These are phyloP conservation scores for Anthopleura xanthogrammica DNA, from an alignment of 92 coral and sea anemone species.

Conservation along the genomic window DNA sequence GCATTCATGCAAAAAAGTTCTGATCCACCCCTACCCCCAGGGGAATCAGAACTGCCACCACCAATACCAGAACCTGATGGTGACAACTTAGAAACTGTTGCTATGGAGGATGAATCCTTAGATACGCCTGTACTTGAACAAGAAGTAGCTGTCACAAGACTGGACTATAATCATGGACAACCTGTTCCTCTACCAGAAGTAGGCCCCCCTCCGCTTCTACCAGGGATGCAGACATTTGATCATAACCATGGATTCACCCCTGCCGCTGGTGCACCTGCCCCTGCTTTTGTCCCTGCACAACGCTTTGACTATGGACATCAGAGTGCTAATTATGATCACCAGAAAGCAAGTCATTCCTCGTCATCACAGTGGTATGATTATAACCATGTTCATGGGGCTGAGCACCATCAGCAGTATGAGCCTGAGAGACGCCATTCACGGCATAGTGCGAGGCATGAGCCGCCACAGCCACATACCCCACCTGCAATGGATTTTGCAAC, in stretches of 20 bases:
- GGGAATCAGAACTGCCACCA: constrained; percentile 46
- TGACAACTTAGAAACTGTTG: constrained; percentile 82
- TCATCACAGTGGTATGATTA: constrained; percentile 82
- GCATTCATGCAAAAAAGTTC: background rate
- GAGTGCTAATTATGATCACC: constrained; percentile 56
- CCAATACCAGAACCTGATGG: constrained; percentile 60
- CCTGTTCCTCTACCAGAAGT: constrained; percentile 42
- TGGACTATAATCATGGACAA: constrained; percentile 40
- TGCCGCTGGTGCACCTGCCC: constrained; percentile 57
- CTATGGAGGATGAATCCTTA: constrained; percentile 85
- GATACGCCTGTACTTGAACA: constrained; percentile 26
- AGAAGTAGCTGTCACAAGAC: constrained; percentile 30
- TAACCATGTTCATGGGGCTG: constrained; percentile 34
- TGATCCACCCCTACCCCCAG: constrained; percentile 80
- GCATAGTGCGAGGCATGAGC: background rate
- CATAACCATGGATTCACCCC: constrained; percentile 79
- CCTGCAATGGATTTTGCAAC: constrained; percentile 19
- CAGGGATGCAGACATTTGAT: constrained; percentile 80
- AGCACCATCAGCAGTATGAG: constrained; percentile 50
- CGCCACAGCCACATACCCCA: background rate
- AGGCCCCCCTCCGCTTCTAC: constrained; percentile 36
- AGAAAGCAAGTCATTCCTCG: constrained; percentile 30
- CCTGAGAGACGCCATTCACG: constrained; percentile 49
- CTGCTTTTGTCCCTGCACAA: constrained; percentile 56
- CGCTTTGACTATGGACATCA: constrained; percentile 88